Conservation (phyloP, 2,797 vertebrate genomes). For the Peromyscus aztecus region DNA sequence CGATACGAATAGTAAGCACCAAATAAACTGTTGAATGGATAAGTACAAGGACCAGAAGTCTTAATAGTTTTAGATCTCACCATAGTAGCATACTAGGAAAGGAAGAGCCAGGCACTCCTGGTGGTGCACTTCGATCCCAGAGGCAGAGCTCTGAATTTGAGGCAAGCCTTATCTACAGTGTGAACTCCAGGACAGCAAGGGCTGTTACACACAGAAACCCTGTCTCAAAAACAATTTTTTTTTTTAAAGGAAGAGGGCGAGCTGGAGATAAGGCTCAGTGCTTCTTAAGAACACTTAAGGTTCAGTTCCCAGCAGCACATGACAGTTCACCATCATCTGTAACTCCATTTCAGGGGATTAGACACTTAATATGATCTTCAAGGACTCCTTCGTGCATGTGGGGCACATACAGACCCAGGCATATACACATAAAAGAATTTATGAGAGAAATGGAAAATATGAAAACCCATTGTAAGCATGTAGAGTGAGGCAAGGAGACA, state of each 20-base stretch:
- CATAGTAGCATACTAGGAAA: not conserved
- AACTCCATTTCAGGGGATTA: not conserved
- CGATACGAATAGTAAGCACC: not conserved
- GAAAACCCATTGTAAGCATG: not conserved
- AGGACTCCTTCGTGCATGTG: not conserved
- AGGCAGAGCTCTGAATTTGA: not conserved
- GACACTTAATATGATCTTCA: not conserved
- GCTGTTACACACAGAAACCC: not conserved
- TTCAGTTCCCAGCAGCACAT: not conserved
- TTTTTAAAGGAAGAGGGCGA: not conserved
- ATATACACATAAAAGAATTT: not conserved
- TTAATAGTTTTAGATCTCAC: constrained; percentile 28
- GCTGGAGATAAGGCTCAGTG: not conserved
- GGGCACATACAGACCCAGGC: not conserved
- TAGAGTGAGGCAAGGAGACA: not conserved
- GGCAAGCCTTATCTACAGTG: not conserved
- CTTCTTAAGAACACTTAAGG: not conserved
- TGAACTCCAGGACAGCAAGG: not conserved
- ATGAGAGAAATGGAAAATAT: constrained; percentile 9
- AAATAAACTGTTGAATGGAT: not conserved
- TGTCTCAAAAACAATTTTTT: not conserved
- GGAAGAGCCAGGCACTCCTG: not conserved
- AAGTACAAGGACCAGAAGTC: not conserved
- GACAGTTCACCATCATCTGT: too few species aligned
- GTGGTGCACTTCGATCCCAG: too few species aligned